Base-by-base conservation (phyloP, 1,140 invertebrate species). In the Drosophila seguyi region DNA sequence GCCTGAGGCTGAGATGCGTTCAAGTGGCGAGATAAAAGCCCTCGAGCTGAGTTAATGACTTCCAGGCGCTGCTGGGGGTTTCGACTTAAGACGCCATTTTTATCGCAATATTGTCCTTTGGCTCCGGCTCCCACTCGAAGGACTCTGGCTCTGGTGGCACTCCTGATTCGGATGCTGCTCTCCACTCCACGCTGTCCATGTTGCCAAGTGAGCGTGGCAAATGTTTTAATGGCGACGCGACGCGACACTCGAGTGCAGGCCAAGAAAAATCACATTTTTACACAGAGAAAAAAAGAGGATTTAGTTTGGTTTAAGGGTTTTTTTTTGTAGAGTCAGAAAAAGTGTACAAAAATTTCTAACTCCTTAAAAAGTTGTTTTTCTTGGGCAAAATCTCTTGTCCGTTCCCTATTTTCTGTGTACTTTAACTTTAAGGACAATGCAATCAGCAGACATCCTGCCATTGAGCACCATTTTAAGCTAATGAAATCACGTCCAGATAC, bases 21-120 rank as follows among this genome's bases (percentile, higher is more conserved):
- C 76, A 90, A 90, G 85, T 90, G 85, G 68, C 81, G 65, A 84
- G 85, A 88, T 90, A 88, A 88, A 90, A 84, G 85, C 86, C 67
- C 85, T 88, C 74, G 81, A 90, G 81, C 81, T 73, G 80, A 88
- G 81, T 90, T 88, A 88, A 88, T 88, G 84, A 88, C 84, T 88
- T 81, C 61, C 80, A 75, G 47, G 57, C 79, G 34, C 82, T 50
- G 79, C 42, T 79, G 83, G 79, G 75, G 76, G 78, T 52, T 59
- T 63, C 65, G 69, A 85, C 85, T 88, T 85, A 88, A 90, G 85
- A 88, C 85, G 85, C 85, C 85, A 88, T 88, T 90, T 90, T 88
- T 79, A 72, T 79, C 71, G 36, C 66, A 72, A 57, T n/a, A n/a
- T 79, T 77, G 76, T 72, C 75, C 57, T 50, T 61, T 57, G 57